phyloP scores from a whole-genome alignment of 1,140 invertebrate genomes.

The Nymphalis io region DNA sequence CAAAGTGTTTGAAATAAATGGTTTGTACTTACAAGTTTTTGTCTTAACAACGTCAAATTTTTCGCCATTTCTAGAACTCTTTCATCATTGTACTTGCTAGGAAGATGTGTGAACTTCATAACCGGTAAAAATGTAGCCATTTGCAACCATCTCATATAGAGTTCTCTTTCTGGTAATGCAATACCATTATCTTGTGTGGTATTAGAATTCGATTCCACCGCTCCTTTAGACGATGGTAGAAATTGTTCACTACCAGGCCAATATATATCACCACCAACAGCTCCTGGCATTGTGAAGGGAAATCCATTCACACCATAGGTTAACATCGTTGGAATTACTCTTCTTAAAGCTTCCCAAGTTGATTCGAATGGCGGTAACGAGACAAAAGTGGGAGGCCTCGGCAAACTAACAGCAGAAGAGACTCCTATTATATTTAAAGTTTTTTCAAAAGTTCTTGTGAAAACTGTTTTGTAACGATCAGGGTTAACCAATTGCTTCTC shows the following conservation, averaged over 20 bases:
- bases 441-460: constrained; percentile 84
- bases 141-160: constrained; percentile 97
- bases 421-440: constrained; percentile 89
- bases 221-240: constrained; percentile 67
- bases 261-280: constrained; percentile 93
- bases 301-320: constrained; percentile 94
- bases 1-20: no score
- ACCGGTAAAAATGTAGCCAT: constrained; percentile 95
- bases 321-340: constrained; percentile 91
- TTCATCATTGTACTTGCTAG: constrained; percentile 91
- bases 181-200: constrained; percentile 81
- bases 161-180: constrained; percentile 88
- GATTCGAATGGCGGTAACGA: constrained; percentile 92
- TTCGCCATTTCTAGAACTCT: constrained; percentile 89
- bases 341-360: constrained; percentile 92
- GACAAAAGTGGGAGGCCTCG: constrained; percentile 92
- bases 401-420: constrained; percentile 89
- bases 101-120: constrained; percentile 94
- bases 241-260: constrained; percentile 81
- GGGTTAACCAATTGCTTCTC: constrained; percentile 87
- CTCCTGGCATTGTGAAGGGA: constrained; percentile 95
- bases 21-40: constrained; percentile 83
- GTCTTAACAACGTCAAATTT: constrained; percentile 87
- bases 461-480: constrained; percentile 89
- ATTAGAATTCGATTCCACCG: constrained; percentile 51